phyloP scores from a whole-genome alignment of 2,888 invertebrate species.

The Heliothis peltigera region DNA sequence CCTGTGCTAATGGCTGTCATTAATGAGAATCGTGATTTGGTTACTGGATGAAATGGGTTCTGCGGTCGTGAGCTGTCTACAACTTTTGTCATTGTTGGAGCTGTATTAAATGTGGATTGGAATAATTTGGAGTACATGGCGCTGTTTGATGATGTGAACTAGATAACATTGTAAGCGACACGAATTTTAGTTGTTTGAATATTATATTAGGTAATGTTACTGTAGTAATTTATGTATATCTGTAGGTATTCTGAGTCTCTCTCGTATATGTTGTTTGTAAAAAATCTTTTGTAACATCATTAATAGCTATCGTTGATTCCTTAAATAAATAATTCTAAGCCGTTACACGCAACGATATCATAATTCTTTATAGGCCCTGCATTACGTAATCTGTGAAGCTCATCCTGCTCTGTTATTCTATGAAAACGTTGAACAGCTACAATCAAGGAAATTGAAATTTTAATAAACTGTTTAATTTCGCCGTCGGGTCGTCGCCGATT shows the following conservation, averaged over 20 bases:
- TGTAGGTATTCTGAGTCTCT: too few relatives aligned
- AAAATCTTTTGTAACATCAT: not conserved
- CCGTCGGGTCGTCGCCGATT: conserved; percentile 52
- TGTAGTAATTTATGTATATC: too few relatives aligned
- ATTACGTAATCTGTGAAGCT: conserved; percentile 57
- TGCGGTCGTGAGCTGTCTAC: conserved; percentile 53
- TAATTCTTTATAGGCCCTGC: conserved; percentile 54
- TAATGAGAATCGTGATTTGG: conserved; percentile 63
- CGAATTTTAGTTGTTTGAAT: conserved; percentile 12
- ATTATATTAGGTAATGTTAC: not conserved
- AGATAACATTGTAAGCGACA: conserved; percentile 21
- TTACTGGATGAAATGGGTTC: conserved; percentile 51
- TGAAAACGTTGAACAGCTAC: conserved; percentile 61
- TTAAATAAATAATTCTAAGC: conserved; percentile 33
- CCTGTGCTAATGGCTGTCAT: conserved; percentile 60
- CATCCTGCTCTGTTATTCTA: conserved; percentile 63
- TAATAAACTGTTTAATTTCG: conserved; percentile 69
- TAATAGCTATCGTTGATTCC: not conserved
- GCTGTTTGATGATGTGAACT: not conserved
- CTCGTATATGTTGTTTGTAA: not conserved
- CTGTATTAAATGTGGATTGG: conserved; percentile 49
- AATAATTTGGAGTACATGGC: conserved; percentile 32
- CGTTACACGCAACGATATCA: conserved; percentile 45
- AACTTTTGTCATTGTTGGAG: conserved; percentile 41
- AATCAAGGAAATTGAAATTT: conserved; percentile 71